Evolutionary conservation across 1,140 invertebrate species (phyloP).

Genomic region (Scaptomyza montana): DNA sequence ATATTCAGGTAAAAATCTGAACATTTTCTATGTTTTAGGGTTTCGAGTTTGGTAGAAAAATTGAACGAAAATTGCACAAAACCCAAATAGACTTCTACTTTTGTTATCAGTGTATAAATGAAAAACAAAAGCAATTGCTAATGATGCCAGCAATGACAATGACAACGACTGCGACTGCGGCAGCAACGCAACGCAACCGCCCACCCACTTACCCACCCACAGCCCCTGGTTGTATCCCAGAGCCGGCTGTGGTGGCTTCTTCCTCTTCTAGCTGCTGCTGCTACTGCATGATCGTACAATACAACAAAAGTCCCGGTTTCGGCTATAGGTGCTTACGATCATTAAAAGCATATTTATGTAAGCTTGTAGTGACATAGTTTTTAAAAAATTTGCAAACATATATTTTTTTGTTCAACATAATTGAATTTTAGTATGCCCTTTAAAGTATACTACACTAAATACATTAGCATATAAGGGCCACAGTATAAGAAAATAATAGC

Average conservation of each 20-base stretch:
- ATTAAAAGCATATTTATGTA: neutral
- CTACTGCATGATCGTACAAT: constrained; percentile 37
- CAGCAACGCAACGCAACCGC: constrained; percentile 9
- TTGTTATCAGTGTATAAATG: constrained; percentile 8
- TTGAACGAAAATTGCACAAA: neutral
- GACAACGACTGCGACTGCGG: constrained; percentile 23
- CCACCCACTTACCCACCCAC: neutral
- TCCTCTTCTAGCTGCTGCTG: constrained; percentile 16
- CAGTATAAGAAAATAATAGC: too few relatives aligned
- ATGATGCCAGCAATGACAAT: constrained; percentile 11
- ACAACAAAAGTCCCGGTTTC: constrained; percentile 35
- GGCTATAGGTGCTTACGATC: neutral
- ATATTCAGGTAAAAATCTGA: too few relatives aligned
- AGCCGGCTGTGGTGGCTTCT: neutral
- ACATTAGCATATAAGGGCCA: neutral
- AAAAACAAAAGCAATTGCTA: constrained; percentile 22
- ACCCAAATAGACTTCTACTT: neutral
- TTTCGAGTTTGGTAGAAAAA: too few relatives aligned
- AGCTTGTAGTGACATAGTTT: too few relatives aligned
- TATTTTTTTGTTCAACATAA: neutral
- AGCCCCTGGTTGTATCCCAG: neutral
- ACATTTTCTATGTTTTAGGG: too few relatives aligned
- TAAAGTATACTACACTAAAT: constrained; percentile 15
- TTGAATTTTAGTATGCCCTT: neutral
- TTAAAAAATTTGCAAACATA: too few relatives aligned